Percentiles rank a stretch among this genome's conserved stretches.
phyloP scores from a whole-genome alignment of 2,888 invertebrate species.

The Mantis religiosa region DNA sequence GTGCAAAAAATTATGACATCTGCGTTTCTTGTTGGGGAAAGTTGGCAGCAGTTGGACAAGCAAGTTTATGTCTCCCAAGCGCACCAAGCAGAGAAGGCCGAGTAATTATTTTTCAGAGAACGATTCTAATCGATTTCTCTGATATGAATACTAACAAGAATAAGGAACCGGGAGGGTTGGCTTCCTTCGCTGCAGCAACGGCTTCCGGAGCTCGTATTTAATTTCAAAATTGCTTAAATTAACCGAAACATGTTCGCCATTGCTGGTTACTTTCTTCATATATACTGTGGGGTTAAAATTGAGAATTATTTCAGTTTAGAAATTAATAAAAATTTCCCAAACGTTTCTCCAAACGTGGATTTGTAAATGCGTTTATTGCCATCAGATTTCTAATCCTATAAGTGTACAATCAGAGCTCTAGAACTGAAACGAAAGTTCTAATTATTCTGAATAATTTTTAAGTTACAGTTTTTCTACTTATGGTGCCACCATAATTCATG shows the following conservation, averaged over 20 bases:
- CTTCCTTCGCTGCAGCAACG: background rate
- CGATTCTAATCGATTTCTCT: background rate
- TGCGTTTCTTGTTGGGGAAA: background rate
- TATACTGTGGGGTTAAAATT: no score
- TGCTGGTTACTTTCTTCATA: background rate
- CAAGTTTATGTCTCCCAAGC: background rate
- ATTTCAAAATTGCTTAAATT: background rate
- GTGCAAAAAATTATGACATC: background rate
- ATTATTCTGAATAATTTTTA: no score
- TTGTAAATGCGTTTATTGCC: no score
- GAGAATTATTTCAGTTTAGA: no score
- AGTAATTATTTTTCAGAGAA: slow-evolving; percentile 12
- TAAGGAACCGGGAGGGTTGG: background rate
- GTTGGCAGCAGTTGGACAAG: background rate
- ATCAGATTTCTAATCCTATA: no score
- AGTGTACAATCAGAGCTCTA: no score
- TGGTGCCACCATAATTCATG: no score
- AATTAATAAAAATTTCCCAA: no score
- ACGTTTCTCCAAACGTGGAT: no score
- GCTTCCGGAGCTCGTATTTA: background rate
- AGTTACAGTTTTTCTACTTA: no score
- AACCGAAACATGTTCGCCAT: background rate
- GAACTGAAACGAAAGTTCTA: no score
- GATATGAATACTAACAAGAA: slow-evolving; percentile 8
- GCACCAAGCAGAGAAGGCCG: background rate